Evolutionary conservation across 2,888 invertebrate genomes (phyloP).

Genomic region (Nomada fabriciana): DNA sequence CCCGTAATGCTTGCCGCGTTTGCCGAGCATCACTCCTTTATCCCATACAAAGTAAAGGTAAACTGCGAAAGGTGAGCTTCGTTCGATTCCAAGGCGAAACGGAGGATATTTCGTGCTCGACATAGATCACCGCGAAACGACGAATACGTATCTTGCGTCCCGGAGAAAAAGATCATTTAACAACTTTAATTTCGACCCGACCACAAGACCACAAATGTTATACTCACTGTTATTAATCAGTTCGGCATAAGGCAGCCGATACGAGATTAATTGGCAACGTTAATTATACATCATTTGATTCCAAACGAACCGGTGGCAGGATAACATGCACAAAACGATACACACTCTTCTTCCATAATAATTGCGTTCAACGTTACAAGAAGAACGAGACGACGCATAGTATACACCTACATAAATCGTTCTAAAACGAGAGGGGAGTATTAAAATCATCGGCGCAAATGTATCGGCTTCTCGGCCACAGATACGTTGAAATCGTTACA

Average conservation of each 20-base stretch:
- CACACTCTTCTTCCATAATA: no score
- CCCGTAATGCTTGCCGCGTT: constrained; percentile 77
- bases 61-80: constrained; percentile 60
- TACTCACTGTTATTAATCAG: no score
- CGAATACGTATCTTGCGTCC: not conserved
- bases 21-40: constrained; percentile 73
- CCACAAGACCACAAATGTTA: no score
- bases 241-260: no score
- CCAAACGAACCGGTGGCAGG: no score
- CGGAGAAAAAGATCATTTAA: not conserved
- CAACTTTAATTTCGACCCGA: not conserved
- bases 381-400: not conserved
- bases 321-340: no score
- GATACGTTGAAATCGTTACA: not conserved
- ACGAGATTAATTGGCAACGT: no score
- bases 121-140: constrained; percentile 3
- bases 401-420: not conserved
- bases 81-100: constrained; percentile 47
- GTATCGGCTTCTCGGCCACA: not conserved
- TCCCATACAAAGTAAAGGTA: constrained; percentile 63
- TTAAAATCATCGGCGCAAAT: not conserved
- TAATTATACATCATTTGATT: no score
- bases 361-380: no score
- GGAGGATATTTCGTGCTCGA: constrained; percentile 28
- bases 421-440: not conserved